Evolutionary conservation across 2,888 invertebrate genomes (phyloP).

Genomic region (Pyrochroa serraticornis): DNA sequence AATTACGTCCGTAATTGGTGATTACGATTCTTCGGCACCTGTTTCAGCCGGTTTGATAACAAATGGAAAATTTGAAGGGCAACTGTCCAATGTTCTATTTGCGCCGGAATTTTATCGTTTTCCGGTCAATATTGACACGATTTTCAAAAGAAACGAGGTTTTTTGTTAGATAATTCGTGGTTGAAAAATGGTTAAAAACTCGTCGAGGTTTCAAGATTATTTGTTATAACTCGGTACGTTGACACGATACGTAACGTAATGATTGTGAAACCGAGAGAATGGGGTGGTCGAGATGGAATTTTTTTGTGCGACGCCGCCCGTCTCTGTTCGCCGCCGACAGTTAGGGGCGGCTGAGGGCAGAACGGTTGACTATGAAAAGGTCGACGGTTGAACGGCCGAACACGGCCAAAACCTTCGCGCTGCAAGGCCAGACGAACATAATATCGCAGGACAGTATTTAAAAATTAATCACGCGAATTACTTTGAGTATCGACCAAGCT

Average conservation of each 20-base stretch:
- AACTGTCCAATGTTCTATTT: too few relatives aligned
- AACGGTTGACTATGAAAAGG: slow-evolving; percentile 45
- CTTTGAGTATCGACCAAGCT: background rate
- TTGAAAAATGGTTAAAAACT: slow-evolving; percentile 4
- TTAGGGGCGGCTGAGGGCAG: slow-evolving; percentile 31
- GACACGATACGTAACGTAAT: slow-evolving; percentile 29
- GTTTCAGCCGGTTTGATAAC: too few relatives aligned
- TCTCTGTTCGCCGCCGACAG: slow-evolving; percentile 29
- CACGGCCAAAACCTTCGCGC: slow-evolving; percentile 51
- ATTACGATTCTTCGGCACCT: too few relatives aligned
- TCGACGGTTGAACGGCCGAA: slow-evolving; percentile 48
- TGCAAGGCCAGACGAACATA: slow-evolving; percentile 53
- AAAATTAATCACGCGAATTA: slow-evolving; percentile 26
- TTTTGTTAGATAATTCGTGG: too few relatives aligned
- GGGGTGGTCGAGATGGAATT: slow-evolving; percentile 36
- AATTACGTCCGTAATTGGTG: too few relatives aligned
- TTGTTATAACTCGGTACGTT: slow-evolving; percentile 23
- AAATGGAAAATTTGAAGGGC: too few relatives aligned
- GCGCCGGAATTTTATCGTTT: too few relatives aligned
- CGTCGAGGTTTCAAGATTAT: slow-evolving; percentile 9
- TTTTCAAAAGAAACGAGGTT: too few relatives aligned
- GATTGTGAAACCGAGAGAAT: slow-evolving; percentile 21
- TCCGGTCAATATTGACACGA: too few relatives aligned
- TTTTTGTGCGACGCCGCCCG: slow-evolving; percentile 39
- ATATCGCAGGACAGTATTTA: slow-evolving; percentile 38